Base-by-base conservation (phyloP, 1,140 invertebrate genomes). In the Melanaphis sacchari region DNA sequence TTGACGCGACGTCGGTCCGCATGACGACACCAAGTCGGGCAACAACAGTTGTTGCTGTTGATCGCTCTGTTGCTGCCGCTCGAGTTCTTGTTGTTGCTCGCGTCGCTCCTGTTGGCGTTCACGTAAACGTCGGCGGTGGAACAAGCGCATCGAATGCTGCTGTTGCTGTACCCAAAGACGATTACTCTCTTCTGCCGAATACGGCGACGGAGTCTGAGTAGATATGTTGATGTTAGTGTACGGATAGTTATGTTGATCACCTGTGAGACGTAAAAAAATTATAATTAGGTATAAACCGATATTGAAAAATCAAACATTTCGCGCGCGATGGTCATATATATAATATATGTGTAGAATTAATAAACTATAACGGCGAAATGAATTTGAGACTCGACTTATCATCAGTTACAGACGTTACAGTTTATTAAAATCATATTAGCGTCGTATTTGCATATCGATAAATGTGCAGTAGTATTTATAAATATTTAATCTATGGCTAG, bases 1-100 rank as follows among this genome's bases (percentile, higher is more conserved):
- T 21, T 11, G n/a, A 26, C 9, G 9, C 41, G 41, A 18, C 22
- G 76, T 4, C 24, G 24, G 82, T 3, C 24, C 22, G 24, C 81
- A 82, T 36, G 90, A 91, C 5, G 52, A 36, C 26, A 91, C 40
- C 90, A 91, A 91, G 40, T 91, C 90, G 49, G 90, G 90, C 54
- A 91, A 18, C 59, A n/a, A 6, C n/a, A 36, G 2, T 40, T 9
- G 2, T 40, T 9, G 31, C 52, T 49, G 89, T 40, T 41, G 22
- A 2, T 43, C 26, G 18, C 36, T 8, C 4, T 89, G 66, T 22
- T 54, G 87, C 46, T 38, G 24, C 26, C 54, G 26, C 18, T 49
- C 46, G 46, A 49, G 2, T 54, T 18, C 46, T 49, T 24, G 31
- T 24, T 49, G 89, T 40, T 41, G 22, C 8, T n/a, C 26, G 18